These are phyloP conservation scores for Synanthedon vespiformis DNA, from an alignment of 2,888 invertebrate genomes.

Conservation along the genomic window DNA sequence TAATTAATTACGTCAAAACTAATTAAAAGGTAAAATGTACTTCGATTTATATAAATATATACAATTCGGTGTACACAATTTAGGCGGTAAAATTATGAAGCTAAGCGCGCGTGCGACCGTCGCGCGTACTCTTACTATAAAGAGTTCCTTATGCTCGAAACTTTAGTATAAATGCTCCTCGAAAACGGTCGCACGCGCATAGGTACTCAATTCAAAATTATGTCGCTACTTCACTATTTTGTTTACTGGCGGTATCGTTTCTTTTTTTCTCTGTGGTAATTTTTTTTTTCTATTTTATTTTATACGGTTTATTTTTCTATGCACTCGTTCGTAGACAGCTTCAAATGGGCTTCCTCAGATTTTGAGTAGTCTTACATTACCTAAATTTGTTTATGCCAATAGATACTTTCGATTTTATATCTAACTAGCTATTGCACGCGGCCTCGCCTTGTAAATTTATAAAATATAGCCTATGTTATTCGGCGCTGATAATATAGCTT, in stretches of 20 bases:
- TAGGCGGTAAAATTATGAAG: slow-evolving; percentile 2
- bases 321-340: too few species aligned
- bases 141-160: slow-evolving; percentile 60
- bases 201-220: slow-evolving; percentile 10
- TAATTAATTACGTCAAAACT: too few species aligned
- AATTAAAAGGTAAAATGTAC: slow-evolving; percentile 2
- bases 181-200: slow-evolving; percentile 44
- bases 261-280: neutral
- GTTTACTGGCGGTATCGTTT: slow-evolving; percentile 29
- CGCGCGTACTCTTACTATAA: slow-evolving; percentile 63
- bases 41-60: neutral
- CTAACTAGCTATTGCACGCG: too few species aligned
- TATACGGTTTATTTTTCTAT: neutral
- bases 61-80: neutral
- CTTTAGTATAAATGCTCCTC: slow-evolving; percentile 50
- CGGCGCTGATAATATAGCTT: too few species aligned
- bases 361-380: too few species aligned
- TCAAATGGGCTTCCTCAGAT: too few species aligned
- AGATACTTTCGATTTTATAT: too few species aligned
- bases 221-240: slow-evolving; percentile 21
- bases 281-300: neutral
- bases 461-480: too few species aligned
- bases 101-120: slow-evolving; percentile 55
- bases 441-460: too few species aligned
- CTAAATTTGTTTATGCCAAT: too few species aligned